Percentiles rank a stretch among this genome's conserved stretches.
Evolutionary conservation across 2,113 vertebrate genomes (phyloP).

Genomic region (Trinectes maculatus): DNA sequence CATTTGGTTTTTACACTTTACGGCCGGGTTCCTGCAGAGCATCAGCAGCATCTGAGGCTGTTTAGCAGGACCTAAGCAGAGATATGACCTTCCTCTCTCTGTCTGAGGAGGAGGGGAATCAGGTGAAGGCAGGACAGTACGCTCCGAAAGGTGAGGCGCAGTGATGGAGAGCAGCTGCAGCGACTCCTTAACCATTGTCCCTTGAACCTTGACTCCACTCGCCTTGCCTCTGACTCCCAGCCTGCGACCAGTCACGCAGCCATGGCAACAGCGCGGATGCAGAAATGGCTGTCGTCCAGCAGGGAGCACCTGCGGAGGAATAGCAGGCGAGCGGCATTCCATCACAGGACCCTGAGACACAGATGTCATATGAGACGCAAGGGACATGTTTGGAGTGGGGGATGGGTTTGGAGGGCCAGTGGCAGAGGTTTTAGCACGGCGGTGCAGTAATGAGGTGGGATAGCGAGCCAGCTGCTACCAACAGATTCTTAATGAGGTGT

Average conservation of each 20-base stretch:
- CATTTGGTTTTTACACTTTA: background rate
- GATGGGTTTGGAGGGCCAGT: conserved; percentile 33
- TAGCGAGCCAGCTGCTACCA: conserved; percentile 74
- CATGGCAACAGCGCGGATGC: conserved; percentile 31
- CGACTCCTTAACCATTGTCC: conserved; percentile 55
- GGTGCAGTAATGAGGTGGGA: conserved; percentile 68
- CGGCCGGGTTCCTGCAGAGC: conserved; percentile 19
- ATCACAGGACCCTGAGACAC: conserved; percentile 76
- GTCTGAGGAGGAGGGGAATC: conserved; percentile 23
- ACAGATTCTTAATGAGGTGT: conserved; percentile 73
- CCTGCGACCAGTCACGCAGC: conserved; percentile 56
- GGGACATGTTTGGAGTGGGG: conserved; percentile 65
- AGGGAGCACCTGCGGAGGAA: conserved; percentile 78
- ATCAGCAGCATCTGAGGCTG: conserved; percentile 53
- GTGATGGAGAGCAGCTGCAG: conserved; percentile 71
- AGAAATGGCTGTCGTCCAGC: conserved; percentile 62
- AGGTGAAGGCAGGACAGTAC: background rate
- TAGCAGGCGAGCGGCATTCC: conserved; percentile 77
- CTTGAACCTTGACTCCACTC: conserved; percentile 57
- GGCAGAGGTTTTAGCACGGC: conserved; percentile 66
- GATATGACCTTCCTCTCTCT: conserved; percentile 55
- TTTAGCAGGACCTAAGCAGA: conserved; percentile 58
- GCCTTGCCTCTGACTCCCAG: conserved; percentile 13
- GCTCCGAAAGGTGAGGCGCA: conserved; percentile 24
- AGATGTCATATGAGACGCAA: conserved; percentile 74